phyloP scores from a whole-genome alignment of 2,888 invertebrate genomes.

The Hyppa rectilinea region DNA sequence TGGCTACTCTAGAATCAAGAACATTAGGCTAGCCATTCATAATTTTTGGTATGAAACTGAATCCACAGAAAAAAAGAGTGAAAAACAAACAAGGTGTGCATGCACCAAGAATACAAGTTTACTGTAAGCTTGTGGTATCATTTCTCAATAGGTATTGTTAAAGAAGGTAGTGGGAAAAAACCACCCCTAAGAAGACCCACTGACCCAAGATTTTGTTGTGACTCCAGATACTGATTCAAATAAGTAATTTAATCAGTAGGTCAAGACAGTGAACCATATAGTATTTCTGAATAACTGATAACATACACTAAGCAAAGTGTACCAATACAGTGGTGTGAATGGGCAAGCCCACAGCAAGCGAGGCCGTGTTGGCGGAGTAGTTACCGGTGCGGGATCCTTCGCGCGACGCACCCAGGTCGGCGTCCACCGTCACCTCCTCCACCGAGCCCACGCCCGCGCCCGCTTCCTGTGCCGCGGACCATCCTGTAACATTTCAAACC shows the following conservation, averaged over 20 bases:
- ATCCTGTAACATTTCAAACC: constrained; percentile 80
- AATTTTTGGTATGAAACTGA: neutral
- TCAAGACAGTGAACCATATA: neutral
- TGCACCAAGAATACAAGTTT: neutral
- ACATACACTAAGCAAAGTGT: neutral
- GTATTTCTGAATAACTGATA: neutral
- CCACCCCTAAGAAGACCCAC: too few relatives aligned
- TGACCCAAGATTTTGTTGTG: neutral
- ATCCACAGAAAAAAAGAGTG: neutral
- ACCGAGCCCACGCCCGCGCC: constrained; percentile 86
- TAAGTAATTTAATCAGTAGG: neutral
- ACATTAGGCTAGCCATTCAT: neutral
- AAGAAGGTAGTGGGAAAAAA: neutral
- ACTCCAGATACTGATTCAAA: neutral
- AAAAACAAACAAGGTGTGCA: neutral
- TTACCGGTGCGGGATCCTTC: constrained; percentile 97
- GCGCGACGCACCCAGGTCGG: constrained; percentile 95
- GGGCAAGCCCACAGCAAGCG: neutral
- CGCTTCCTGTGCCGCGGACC: constrained; percentile 82
- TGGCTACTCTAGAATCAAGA: neutral
- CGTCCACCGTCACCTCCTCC: constrained; percentile 92
- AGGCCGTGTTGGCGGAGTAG: neutral
- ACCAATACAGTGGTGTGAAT: neutral
- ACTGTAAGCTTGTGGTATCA: neutral
- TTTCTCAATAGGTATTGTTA: neutral